Evolutionary conservation across 2,797 vertebrate species (phyloP).

Genomic region (Melanotaenia maccullochi): DNA sequence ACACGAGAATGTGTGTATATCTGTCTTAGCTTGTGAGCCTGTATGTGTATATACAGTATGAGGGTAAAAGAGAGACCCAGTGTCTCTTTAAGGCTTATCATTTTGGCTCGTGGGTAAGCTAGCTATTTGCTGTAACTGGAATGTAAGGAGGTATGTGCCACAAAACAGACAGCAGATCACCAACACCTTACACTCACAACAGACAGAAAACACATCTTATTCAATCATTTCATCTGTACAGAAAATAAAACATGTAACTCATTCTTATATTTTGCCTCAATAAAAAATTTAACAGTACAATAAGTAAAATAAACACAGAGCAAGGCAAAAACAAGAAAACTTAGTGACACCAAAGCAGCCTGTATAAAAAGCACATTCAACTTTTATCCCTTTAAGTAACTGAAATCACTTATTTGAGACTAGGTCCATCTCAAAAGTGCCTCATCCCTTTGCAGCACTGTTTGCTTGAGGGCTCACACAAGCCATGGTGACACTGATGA

Average conservation of each 20-base stretch:
- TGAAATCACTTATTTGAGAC: slow-evolving; percentile 40
- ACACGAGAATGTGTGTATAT: slow-evolving; percentile 28
- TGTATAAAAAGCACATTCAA: slow-evolving; percentile 53
- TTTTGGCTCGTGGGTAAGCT: slow-evolving; percentile 74
- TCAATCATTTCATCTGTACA: slow-evolving; percentile 12
- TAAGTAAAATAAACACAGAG: not conserved
- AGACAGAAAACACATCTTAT: slow-evolving; percentile 38
- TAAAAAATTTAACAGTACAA: slow-evolving; percentile 5
- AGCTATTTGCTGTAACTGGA: slow-evolving; percentile 78
- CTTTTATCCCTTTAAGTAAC: slow-evolving; percentile 39
- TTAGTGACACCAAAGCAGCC: slow-evolving; percentile 8
- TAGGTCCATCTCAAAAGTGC: slow-evolving; percentile 46
- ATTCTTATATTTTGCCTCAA: not conserved
- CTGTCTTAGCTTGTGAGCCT: slow-evolving; percentile 21
- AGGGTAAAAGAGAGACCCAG: slow-evolving; percentile 40
- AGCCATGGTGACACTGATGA: slow-evolving; percentile 63
- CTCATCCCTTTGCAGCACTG: slow-evolving; percentile 49
- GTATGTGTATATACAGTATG: slow-evolving; percentile 19
- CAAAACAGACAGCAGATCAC: slow-evolving; percentile 63
- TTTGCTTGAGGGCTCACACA: slow-evolving; percentile 56
- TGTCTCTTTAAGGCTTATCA: slow-evolving; percentile 79
- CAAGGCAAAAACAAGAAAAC: not conserved
- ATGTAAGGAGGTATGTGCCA: slow-evolving; percentile 74
- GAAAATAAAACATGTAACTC: not conserved
- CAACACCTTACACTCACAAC: slow-evolving; percentile 29